A percentile compares a stretch with the other conserved stretches of the same genome.
These are phyloP conservation scores for Troides aeacus DNA, from an alignment of 2,888 invertebrate genomes.

Conservation along the genomic window DNA sequence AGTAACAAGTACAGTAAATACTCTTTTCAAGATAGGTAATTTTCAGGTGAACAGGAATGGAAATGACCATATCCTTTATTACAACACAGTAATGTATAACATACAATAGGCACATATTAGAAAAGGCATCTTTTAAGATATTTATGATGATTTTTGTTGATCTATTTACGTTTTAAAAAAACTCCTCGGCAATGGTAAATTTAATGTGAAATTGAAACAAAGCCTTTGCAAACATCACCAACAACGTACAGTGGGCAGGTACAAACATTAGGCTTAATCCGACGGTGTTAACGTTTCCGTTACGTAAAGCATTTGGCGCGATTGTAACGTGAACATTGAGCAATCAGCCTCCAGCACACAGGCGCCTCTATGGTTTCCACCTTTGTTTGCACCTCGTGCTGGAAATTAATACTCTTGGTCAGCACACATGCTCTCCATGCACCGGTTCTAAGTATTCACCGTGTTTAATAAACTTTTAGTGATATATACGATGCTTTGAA, in stretches of 20 bases:
- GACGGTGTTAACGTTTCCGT: neutral
- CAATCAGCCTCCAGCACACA: constrained; percentile 8
- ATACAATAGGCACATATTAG: too few species aligned
- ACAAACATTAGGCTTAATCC: neutral
- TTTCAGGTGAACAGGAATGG: too few species aligned
- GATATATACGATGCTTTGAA: neutral
- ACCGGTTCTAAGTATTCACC: too few species aligned
- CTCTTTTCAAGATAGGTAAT: too few species aligned
- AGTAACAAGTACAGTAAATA: too few species aligned
- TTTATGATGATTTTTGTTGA: neutral
- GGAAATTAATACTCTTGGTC: constrained; percentile 15
- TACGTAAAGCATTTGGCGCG: neutral
- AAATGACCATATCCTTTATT: too few species aligned
- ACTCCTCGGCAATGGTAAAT: neutral
- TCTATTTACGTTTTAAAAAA: neutral
- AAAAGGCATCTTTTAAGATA: neutral
- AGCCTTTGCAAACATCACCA: neutral
- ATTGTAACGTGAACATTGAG: constrained; percentile 1
- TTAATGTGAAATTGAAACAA: neutral
- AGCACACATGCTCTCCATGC: neutral
- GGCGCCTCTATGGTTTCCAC: neutral
- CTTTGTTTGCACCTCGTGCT: constrained; percentile 2
- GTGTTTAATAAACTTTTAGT: too few species aligned
- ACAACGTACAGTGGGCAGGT: neutral
- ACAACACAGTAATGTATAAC: too few species aligned